These are phyloP conservation scores for Squalus acanthias DNA, from an alignment of 2,797 vertebrate species.

Conservation along the genomic window DNA sequence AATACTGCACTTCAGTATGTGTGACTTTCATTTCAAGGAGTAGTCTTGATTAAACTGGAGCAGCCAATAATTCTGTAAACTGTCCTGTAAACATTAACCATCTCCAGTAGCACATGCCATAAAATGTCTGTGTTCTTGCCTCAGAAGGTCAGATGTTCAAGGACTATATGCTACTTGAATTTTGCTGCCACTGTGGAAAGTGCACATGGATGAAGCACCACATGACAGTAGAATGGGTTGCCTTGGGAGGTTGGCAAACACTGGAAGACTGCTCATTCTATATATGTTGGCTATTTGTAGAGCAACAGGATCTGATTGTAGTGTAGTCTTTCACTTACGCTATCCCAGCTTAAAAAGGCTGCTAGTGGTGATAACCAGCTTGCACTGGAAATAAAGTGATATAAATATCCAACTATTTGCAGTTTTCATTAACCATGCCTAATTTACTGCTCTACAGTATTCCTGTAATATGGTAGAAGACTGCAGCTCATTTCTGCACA, in stretches of 20 bases:
- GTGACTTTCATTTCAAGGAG: background rate
- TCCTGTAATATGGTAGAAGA: background rate
- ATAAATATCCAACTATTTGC: conserved; percentile 3
- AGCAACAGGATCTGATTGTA: background rate
- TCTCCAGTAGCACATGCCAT: background rate
- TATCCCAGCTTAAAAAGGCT: background rate
- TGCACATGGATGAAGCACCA: background rate
- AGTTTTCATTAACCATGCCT: background rate
- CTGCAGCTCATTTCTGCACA: background rate
- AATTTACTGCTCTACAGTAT: background rate
- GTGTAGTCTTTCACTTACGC: background rate
- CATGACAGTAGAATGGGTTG: background rate
- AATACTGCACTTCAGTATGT: background rate
- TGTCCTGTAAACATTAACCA: background rate
- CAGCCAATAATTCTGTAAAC: background rate
- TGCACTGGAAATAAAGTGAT: background rate
- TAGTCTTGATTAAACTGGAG: background rate
- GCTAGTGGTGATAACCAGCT: background rate
- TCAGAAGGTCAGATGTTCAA: background rate
- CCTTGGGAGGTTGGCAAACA: background rate
- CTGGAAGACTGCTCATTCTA: background rate
- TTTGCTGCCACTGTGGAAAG: background rate
- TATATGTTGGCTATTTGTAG: background rate
- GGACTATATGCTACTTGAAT: background rate
- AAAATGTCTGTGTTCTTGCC: background rate